Evolutionary conservation across 2,888 invertebrate genomes (phyloP).

Genomic region (Eudemis profundana): DNA sequence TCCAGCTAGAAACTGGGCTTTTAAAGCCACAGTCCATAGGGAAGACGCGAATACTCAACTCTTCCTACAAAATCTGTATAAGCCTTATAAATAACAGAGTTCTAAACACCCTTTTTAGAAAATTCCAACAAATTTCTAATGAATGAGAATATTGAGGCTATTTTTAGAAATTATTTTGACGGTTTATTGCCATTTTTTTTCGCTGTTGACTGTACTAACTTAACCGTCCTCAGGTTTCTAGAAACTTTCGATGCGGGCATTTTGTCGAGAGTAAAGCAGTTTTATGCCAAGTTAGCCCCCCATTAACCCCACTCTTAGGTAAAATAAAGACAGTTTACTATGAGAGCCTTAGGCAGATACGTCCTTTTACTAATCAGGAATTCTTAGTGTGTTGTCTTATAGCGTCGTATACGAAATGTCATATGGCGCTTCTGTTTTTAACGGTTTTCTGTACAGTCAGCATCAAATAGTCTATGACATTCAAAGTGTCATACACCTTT

Average conservation of each 20-base stretch:
- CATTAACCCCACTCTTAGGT: constrained; percentile 3
- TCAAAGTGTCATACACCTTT: too few species aligned
- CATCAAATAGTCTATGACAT: too few species aligned
- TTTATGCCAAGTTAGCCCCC: neutral
- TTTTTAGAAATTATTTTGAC: too few species aligned
- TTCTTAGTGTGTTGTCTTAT: neutral
- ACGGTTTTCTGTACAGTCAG: neutral
- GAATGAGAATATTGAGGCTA: too few species aligned
- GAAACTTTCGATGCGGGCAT: constrained; percentile 4
- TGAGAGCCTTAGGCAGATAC: neutral
- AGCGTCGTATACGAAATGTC: constrained; percentile 19
- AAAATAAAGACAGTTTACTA: neutral
- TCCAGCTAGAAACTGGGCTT: too few species aligned
- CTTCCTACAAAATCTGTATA: too few species aligned
- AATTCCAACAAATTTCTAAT: too few species aligned
- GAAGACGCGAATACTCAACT: too few species aligned
- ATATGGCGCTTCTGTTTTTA: constrained; percentile 1
- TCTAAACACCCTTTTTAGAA: too few species aligned
- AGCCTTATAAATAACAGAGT: too few species aligned
- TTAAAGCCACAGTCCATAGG: too few species aligned
- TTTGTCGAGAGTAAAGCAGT: neutral
- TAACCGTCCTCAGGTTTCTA: neutral
- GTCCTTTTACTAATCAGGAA: neutral
- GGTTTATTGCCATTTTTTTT: too few species aligned
- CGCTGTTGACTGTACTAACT: neutral